Base-by-base conservation (phyloP, 2,113 vertebrate genomes). In the human (Homo sapiens) region DNA sequence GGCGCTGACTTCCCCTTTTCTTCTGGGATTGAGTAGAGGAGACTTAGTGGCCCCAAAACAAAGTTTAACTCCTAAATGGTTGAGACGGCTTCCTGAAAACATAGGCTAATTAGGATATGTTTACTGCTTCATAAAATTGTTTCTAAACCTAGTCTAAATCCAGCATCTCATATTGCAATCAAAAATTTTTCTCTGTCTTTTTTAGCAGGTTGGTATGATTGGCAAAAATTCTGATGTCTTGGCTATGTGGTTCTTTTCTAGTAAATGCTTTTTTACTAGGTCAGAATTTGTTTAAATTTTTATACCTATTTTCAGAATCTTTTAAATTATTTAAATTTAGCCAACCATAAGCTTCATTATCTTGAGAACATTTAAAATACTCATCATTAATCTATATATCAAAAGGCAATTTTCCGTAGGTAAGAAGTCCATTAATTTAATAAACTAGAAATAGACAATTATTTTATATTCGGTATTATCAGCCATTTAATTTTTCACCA, bases 291-390 rank as follows among this genome's bases (percentile, higher is more conserved):
- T 82, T 93, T 68, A 13, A 84, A 72, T 94, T 80, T 90, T 85
- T 91, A 81, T 89, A n/a, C 17, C 43, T 90, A 0, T 83, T 84
- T 81, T 88, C 18, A 70, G 92, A 84, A 45, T 85, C n/a, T 72
- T 80, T 88, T 70, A 89, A 89, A 57, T 93, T 91, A 52, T 22
- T 96, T 70, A 75, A 75, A 52, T 85, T 81, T 94, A 89, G 61
- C 17, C 45, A 20, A 64, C 4, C 9, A 13, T 81, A 84, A 94
- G 25, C 27, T 16, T 93, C 13, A 80, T 55, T 91, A 73, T 90
- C 75, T 90, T 97, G 64, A 59, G 14, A 43, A 61, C 32, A 66
- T 79, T 93, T 86, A 76, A 97, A 68, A 48, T 79, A 76, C 50
- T 82, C 32, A 70, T 20, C 11, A 25, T 75, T 83, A 57, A 35